Percentiles rank a stretch among this genome's conserved stretches.
Conservation (phyloP, 2,113 vertebrate genomes). For the Bujurquina vittata region DNA sequence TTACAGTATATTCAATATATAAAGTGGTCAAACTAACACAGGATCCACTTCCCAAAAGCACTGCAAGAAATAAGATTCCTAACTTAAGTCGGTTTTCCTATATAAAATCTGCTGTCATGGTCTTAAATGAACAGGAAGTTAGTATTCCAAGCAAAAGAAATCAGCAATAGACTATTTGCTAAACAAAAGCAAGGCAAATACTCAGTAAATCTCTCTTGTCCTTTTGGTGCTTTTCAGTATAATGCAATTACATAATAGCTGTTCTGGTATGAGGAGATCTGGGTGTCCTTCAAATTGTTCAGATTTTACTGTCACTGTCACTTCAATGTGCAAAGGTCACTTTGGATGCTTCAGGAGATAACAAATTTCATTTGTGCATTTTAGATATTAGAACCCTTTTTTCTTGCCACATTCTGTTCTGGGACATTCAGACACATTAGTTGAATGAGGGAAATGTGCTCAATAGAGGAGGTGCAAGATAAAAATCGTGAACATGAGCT, state of each 20-base stretch:
- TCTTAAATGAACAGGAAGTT: background rate
- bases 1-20: background rate
- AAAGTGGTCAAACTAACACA: background rate
- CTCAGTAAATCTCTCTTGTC: background rate
- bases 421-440: background rate
- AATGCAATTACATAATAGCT: background rate
- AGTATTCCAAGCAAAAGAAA: background rate
- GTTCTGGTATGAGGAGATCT: background rate
- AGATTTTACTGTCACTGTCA: background rate
- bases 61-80: background rate
- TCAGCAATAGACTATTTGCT: background rate
- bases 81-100: background rate
- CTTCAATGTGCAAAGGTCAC: background rate
- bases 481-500: conserved; percentile 11
- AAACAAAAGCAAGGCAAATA: background rate
- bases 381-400: conserved; percentile 2
- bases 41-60: background rate
- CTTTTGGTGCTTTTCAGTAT: background rate
- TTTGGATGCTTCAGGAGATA: background rate
- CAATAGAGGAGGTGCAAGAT: background rate
- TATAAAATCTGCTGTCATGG: background rate
- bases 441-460: background rate
- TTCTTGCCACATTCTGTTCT: background rate
- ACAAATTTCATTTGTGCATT: background rate
- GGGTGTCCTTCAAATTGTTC: background rate